Conservation (phyloP, 2,113 vertebrate species). For the Mormyrus lacerda region DNA sequence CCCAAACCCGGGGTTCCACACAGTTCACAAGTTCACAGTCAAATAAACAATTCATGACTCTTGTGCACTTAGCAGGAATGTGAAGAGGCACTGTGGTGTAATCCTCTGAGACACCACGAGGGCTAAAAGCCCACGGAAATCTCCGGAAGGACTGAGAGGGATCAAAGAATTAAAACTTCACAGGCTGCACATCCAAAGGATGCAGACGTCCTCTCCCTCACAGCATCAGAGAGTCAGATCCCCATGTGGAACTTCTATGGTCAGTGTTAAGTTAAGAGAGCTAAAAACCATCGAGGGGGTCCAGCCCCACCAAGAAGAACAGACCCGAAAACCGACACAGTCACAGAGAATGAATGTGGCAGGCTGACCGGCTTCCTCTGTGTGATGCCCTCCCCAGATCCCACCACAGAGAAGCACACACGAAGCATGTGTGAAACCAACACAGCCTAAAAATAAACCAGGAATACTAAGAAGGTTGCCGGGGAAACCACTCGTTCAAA, state of each 20-base stretch:
- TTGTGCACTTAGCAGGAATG: conserved; percentile 12
- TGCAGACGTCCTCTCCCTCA: conserved; percentile 50
- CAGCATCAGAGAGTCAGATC: conserved; percentile 42
- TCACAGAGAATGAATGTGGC: background rate
- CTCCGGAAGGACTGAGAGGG: conserved; percentile 32
- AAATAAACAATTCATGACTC: conserved; percentile 54
- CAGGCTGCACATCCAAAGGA: conserved; percentile 48
- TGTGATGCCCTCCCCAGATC: background rate
- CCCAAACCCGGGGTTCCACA: background rate
- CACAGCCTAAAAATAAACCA: background rate
- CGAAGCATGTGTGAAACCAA: background rate
- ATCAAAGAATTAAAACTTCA: conserved; percentile 54
- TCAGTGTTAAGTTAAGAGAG: background rate
- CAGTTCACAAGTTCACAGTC: conserved; percentile 49
- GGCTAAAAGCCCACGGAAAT: conserved; percentile 44
- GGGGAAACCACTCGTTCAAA: background rate
- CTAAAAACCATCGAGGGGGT: background rate
- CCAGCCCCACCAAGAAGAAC: background rate
- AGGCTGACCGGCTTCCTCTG: background rate
- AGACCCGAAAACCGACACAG: background rate
- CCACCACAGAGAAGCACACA: background rate
- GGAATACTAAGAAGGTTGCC: background rate
- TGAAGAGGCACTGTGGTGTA: conserved; percentile 25
- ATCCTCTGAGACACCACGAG: conserved; percentile 37
- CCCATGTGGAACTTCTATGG: background rate